Base-by-base conservation (phyloP, 1,140 invertebrate species). In the Scaptodrosophila lebanonensis region DNA sequence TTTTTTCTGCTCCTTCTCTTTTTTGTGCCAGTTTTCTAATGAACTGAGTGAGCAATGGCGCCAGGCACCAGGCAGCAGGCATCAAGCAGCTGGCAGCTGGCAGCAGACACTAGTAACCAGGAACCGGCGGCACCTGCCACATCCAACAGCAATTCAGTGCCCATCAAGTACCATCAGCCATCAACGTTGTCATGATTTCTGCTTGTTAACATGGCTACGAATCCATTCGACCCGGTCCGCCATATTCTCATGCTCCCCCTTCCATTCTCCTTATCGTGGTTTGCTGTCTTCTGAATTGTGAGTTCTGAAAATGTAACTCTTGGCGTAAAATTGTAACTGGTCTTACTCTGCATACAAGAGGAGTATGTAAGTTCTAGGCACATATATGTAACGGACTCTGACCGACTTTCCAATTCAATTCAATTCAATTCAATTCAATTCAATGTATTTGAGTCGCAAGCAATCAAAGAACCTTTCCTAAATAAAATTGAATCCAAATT, bases 261-360 rank as follows among this genome's bases (percentile, higher is more conserved):
- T 49, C 43, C 13, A 8, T 33, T 18, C 27, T 38, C n/a, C 47
- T 52, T 36, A 40, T 62, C 56, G 65, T n/a, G 54, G 73, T 67
- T 57, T 69, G 65, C 69, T 61, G 61, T 79, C 77, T 83, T 83
- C 58, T 73, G 72, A 83, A 69, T 83, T 83, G 61, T 83, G 77
- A 83, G 77, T 83, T 83, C 68, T 73, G 70, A 83, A 83, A 77
- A 73, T 83, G 69, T 66, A 82, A 79, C 75, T 79, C 65, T 72
- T 75, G 69, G 65, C 71, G 60, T 60, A 56, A 61, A 61, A 56
- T 61, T 42, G 47, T 66, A 45, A 63, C 63, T 66, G 35, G 33
- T 44, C 59, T 64, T 72, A n/a, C n/a, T n/a, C n/a, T n/a, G n/a
- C n/a, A n/a, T n/a, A n/a, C n/a, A n/a, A n/a, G n/a, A n/a, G n/a